These are phyloP conservation scores for Leucopsar rothschildi DNA, from an alignment of 2,113 vertebrate species.

Conservation along the genomic window DNA sequence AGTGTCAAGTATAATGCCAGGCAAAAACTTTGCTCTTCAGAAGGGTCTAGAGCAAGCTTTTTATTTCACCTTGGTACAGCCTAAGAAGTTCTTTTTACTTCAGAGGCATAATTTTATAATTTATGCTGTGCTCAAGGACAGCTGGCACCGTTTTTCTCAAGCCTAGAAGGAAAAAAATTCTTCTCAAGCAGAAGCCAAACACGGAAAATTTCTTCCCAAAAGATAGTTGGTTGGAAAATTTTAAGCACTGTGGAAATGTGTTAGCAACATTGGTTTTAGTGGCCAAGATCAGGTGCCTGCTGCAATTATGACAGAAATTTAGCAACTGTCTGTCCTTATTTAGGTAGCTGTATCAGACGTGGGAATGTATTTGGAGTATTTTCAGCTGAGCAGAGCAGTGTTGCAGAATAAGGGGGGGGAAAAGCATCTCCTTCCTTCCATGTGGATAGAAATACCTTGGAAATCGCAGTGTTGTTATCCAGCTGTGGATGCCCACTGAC, in stretches of 20 bases:
- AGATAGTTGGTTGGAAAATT: constrained; percentile 44
- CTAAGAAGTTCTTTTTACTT: background rate
- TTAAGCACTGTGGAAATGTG: constrained; percentile 14
- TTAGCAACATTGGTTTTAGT: background rate
- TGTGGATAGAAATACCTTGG: background rate
- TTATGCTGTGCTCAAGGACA: background rate
- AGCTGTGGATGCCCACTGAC: background rate
- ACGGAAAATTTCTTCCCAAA: constrained; percentile 35
- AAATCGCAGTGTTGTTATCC: background rate
- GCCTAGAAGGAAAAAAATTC: background rate
- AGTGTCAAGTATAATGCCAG: background rate
- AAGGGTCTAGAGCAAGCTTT: background rate
- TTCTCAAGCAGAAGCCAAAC: constrained; percentile 17
- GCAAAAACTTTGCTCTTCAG: background rate
- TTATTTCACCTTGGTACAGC: background rate
- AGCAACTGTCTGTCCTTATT: background rate
- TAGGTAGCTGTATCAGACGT: background rate
- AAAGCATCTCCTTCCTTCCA: background rate
- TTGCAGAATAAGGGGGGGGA: background rate
- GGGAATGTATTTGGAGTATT: background rate
- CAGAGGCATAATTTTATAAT: constrained; percentile 5
- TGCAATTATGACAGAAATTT: constrained; percentile 9
- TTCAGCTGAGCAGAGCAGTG: background rate
- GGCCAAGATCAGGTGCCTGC: constrained; percentile 34
- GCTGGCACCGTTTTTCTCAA: constrained; percentile 32